Evolutionary conservation across 92 coral and sea anemone genomes (phyloP).

Genomic region (Parazoanthus atlanticus): DNA sequence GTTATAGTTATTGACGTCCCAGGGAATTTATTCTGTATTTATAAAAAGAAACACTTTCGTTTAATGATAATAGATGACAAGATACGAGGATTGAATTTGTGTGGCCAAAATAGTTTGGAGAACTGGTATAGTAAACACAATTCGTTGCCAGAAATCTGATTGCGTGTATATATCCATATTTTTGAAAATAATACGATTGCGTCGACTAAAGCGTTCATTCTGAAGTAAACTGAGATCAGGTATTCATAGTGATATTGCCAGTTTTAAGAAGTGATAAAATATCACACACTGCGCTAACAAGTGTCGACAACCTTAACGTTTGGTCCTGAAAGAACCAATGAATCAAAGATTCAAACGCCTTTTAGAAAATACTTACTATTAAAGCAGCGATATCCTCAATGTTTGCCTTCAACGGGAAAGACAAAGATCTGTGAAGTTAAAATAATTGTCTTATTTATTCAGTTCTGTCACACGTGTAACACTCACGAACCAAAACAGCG

Average conservation of each 20-base stretch:
- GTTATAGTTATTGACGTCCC: slow-evolving; percentile 23
- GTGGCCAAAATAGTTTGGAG: not conserved
- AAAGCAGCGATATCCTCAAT: slow-evolving; percentile 28
- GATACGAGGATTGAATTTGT: not conserved
- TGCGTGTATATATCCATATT: not conserved
- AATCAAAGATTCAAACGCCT: not conserved
- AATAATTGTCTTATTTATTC: not conserved
- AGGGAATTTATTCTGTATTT: slow-evolving; percentile 15
- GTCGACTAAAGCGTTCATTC: not conserved
- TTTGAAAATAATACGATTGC: not conserved
- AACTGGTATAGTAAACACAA: not conserved
- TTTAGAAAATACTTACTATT: slow-evolving; percentile 15
- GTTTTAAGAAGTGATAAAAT: not conserved
- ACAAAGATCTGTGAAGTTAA: not conserved
- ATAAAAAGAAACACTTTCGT: not conserved
- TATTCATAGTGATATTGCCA: not conserved
- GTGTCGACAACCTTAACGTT: slow-evolving; percentile 3
- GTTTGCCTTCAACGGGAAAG: slow-evolving; percentile 31
- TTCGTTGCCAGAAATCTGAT: not conserved
- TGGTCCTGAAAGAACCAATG: too few relatives aligned
- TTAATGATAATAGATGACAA: not conserved
- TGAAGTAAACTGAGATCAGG: not conserved
- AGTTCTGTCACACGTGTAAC: not conserved
- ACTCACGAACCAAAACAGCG: slow-evolving; percentile 20
- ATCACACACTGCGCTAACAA: slow-evolving; percentile 16